Evolutionary conservation across 2,888 invertebrate species (phyloP).

Genomic region (Elaeidobius kamerunicus): DNA sequence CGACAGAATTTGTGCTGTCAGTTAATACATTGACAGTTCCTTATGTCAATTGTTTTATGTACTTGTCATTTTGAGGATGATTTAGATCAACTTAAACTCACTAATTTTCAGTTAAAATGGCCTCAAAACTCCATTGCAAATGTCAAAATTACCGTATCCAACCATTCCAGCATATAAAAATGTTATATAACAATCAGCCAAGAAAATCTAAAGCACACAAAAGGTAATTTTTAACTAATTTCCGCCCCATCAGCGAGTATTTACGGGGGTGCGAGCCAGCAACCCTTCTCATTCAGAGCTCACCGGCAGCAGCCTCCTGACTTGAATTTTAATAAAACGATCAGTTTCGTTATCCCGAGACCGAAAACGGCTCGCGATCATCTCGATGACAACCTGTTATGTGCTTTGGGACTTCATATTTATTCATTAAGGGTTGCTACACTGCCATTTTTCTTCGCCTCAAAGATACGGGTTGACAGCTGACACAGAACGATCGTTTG

Average conservation of each 20-base stretch:
- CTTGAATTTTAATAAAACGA: slow-evolving; percentile 28
- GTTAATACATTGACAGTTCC: too few species aligned
- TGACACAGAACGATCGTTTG: slow-evolving; percentile 3
- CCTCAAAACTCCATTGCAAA: too few species aligned
- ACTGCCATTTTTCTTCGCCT: slow-evolving; percentile 11
- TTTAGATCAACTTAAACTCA: too few species aligned
- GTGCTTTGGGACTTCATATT: slow-evolving; percentile 24
- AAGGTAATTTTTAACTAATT: slow-evolving; percentile 27
- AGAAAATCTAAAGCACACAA: slow-evolving; percentile 11
- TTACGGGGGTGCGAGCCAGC: neutral
- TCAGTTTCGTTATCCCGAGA: slow-evolving; percentile 23
- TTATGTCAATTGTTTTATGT: too few species aligned
- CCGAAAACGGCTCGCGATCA: slow-evolving; percentile 20
- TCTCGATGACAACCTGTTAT: slow-evolving; percentile 28
- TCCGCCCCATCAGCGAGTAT: slow-evolving; percentile 16
- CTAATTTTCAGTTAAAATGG: too few species aligned
- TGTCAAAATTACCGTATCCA: too few species aligned
- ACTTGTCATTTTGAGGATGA: too few species aligned
- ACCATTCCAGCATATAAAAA: too few species aligned
- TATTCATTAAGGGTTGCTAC: slow-evolving; percentile 24
- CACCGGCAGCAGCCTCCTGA: slow-evolving; percentile 14
- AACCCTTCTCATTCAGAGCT: slow-evolving; percentile 17
- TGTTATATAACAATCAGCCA: neutral
- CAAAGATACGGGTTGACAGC: slow-evolving; percentile 12
- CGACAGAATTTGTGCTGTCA: too few species aligned